Evolutionary conservation across 2,797 vertebrate genomes (phyloP).

Genomic region (Caiman crocodilus): DNA sequence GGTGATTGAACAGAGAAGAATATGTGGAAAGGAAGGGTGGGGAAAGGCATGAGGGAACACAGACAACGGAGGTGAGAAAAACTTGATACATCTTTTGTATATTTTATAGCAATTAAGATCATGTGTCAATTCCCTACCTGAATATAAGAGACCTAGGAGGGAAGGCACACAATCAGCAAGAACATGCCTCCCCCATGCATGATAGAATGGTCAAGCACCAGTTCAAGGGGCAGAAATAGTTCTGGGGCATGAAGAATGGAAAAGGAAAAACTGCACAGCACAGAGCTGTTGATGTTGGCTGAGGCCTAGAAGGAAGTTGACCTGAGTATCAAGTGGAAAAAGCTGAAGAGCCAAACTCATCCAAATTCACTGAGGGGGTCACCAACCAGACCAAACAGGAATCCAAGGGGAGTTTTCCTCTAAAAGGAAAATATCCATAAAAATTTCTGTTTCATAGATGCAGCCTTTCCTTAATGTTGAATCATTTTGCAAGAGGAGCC

Average conservation of each 20-base stretch:
- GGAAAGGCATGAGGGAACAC: neutral
- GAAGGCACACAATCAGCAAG: neutral
- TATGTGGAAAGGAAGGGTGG: neutral
- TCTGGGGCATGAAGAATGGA: neutral
- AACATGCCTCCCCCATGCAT: too few species aligned
- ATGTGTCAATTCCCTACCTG: neutral
- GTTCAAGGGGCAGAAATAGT: neutral
- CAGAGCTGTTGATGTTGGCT: neutral
- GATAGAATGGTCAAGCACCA: neutral
- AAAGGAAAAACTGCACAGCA: neutral
- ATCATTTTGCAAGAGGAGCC: neutral
- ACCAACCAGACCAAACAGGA: neutral
- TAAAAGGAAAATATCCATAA: neutral
- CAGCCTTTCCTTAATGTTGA: neutral
- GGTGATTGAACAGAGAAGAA: fast-evolving
- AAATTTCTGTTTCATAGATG: neutral
- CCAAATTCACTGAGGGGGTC: neutral
- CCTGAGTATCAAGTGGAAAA: neutral
- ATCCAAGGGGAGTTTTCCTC: neutral
- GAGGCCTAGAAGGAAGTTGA: neutral
- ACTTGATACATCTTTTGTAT: neutral
- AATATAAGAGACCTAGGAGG: neutral
- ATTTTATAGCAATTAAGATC: neutral
- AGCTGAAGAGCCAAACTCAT: neutral
- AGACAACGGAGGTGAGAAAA: neutral